Percentiles rank a stretch among this genome's conserved stretches.
These are phyloP conservation scores for Pogonus chalceus DNA, from an alignment of 1,140 invertebrate genomes.

Conservation along the genomic window DNA sequence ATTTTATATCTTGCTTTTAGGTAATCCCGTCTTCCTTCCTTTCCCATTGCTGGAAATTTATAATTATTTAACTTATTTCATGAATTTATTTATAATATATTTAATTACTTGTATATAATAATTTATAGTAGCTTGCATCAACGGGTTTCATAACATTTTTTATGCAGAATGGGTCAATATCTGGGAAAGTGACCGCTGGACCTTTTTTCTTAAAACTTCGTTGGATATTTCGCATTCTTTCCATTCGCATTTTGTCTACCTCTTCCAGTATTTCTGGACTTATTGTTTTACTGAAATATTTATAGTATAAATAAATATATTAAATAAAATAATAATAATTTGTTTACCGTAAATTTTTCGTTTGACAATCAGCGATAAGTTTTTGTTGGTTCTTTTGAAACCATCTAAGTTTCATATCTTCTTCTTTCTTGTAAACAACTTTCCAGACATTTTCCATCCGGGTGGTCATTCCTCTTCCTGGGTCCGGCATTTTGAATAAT, in stretches of 20 bases:
- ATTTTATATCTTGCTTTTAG: slow-evolving; percentile 22
- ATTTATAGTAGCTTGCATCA: slow-evolving; percentile 20
- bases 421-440: not conserved
- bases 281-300: not conserved
- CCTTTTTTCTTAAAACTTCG: slow-evolving; percentile 16
- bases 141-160: slow-evolving; percentile 26
- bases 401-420: not conserved
- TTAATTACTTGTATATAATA: slow-evolving; percentile 24
- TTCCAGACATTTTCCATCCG: not conserved
- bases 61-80: slow-evolving; percentile 1
- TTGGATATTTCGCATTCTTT: slow-evolving; percentile 19
- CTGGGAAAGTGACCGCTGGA: slow-evolving; percentile 2
- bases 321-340: not conserved
- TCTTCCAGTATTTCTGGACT: slow-evolving; percentile 19
- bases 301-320: not conserved
- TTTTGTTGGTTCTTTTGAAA: not conserved
- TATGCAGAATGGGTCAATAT: slow-evolving; percentile 7
- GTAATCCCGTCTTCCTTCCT: slow-evolving; percentile 24
- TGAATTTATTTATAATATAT: not conserved
- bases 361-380: not conserved
- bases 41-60: slow-evolving; percentile 13
- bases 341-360: not conserved
- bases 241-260: slow-evolving; percentile 18
- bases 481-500: not conserved
- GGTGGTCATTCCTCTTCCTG: not conserved